A percentile compares a stretch with the other conserved stretches of the same genome.
Evolutionary conservation across 2,113 vertebrate species (phyloP).

Genomic region (Pipa parva): DNA sequence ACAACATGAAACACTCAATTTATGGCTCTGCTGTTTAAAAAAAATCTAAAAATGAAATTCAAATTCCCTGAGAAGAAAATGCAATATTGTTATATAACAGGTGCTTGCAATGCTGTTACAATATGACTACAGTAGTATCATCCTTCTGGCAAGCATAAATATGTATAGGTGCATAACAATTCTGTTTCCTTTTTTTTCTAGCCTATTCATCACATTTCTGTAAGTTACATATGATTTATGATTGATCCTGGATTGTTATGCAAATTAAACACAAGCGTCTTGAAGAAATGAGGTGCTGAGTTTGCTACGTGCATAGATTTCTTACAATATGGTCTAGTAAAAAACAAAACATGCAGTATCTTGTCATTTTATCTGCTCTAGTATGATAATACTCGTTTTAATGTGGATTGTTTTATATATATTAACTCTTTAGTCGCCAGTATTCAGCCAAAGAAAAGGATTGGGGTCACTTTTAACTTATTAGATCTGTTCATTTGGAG

Average conservation of each 20-base stretch:
- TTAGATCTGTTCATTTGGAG: no score
- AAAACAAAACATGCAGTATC: not conserved
- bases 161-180: conserved; percentile 40
- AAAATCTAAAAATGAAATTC: conserved; percentile 31
- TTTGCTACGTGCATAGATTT: conserved; percentile 17
- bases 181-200: conserved; percentile 55
- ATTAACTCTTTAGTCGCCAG: not conserved
- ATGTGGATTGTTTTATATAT: no score
- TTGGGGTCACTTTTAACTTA: no score
- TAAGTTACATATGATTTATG: conserved; percentile 63
- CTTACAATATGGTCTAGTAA: conserved; percentile 10
- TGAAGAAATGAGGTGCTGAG: conserved; percentile 35
- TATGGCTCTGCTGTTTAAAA: conserved; percentile 28
- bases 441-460: no score
- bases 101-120: conserved; percentile 33
- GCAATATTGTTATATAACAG: conserved; percentile 40
- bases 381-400: not conserved
- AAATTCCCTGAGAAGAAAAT: conserved; percentile 35
- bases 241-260: conserved; percentile 55
- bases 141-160: conserved; percentile 42
- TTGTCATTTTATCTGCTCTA: not conserved
- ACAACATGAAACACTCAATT: conserved; percentile 27
- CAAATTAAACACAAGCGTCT: conserved; percentile 54
- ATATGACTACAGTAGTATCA: conserved; percentile 18
- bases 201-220: conserved; percentile 54